Percentiles rank a stretch among this genome's conserved stretches.
Evolutionary conservation across 2,888 invertebrate species (phyloP).

Genomic region (Callosobruchus maculatus): DNA sequence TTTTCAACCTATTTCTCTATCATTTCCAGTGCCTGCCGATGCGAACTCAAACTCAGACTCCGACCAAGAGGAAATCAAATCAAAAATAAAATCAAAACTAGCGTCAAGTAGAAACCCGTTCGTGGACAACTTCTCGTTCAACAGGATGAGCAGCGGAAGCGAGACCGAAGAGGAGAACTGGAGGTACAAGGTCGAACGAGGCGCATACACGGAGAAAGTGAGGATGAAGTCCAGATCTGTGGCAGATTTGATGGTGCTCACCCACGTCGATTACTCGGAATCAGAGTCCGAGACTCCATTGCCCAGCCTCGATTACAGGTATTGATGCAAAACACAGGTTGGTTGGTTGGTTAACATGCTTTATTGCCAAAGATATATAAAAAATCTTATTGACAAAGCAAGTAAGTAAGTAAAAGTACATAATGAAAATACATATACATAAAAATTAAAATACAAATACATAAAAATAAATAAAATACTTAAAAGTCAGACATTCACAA

Average conservation of each 20-base stretch:
- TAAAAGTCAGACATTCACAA: no score
- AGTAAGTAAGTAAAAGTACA: no score
- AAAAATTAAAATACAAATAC: no score
- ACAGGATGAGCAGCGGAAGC: conserved; percentile 52
- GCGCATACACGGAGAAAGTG: conserved; percentile 60
- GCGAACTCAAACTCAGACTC: conserved; percentile 53
- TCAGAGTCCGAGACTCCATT: conserved; percentile 55
- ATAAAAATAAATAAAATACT: no score
- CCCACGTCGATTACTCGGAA: conserved; percentile 62
- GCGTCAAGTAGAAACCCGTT: conserved; percentile 5
- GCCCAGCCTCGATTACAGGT: conserved; percentile 46
- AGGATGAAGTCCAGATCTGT: conserved; percentile 62
- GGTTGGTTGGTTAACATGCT: no score
- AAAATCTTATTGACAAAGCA: no score
- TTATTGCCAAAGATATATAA: no score
- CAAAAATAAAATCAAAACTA: conserved; percentile 37
- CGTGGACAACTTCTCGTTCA: conserved; percentile 3
- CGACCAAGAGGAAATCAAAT: conserved; percentile 52
- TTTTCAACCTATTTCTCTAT: not conserved
- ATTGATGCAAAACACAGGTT: no score
- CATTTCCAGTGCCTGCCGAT: conserved; percentile 56
- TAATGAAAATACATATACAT: no score
- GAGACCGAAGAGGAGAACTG: conserved; percentile 64
- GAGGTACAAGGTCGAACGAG: conserved; percentile 57
- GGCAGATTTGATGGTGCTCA: conserved; percentile 64